A percentile compares a stretch with the other conserved stretches of the same genome.
These are phyloP conservation scores for Trinectes maculatus DNA, from an alignment of 2,113 vertebrate species.

Conservation along the genomic window DNA sequence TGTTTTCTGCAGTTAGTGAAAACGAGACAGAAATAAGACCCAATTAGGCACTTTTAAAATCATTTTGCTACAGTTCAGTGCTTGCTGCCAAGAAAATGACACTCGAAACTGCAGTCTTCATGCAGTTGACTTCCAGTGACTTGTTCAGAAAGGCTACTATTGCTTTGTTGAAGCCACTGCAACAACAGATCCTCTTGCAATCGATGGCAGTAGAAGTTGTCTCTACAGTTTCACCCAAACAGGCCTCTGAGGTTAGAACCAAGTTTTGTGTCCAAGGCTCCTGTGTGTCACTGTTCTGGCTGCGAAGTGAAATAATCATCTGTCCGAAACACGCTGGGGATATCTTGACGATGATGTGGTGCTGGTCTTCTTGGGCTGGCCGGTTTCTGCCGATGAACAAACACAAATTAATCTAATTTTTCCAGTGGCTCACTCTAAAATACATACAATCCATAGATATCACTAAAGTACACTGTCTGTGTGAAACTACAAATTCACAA, in stretches of 20 bases:
- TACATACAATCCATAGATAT: too few relatives aligned
- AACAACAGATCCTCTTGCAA: constrained; percentile 43
- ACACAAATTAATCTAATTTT: constrained; percentile 7
- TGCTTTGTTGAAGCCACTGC: constrained; percentile 69
- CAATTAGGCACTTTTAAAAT: constrained; percentile 73
- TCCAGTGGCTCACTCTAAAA: neutral
- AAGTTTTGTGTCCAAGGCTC: constrained; percentile 18
- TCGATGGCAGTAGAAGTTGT: constrained; percentile 69
- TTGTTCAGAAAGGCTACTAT: constrained; percentile 72
- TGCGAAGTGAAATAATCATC: constrained; percentile 90
- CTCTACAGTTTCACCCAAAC: constrained; percentile 41
- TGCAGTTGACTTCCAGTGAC: constrained; percentile 38
- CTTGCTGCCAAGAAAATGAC: constrained; percentile 50
- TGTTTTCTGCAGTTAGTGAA: constrained; percentile 39
- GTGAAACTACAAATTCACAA: neutral
- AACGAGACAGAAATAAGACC: constrained; percentile 52
- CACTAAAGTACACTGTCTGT: neutral
- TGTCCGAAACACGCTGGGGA: constrained; percentile 89
- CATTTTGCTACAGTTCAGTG: constrained; percentile 73
- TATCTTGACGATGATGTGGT: constrained; percentile 80
- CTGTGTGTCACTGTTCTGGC: too few relatives aligned
- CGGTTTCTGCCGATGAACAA: constrained; percentile 78
- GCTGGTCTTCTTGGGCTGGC: constrained; percentile 80
- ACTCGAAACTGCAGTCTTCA: constrained; percentile 41
- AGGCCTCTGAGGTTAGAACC: constrained; percentile 65